Evolutionary conservation across 2,113 vertebrate genomes (phyloP).

Genomic region (Copsychus sechellarum): DNA sequence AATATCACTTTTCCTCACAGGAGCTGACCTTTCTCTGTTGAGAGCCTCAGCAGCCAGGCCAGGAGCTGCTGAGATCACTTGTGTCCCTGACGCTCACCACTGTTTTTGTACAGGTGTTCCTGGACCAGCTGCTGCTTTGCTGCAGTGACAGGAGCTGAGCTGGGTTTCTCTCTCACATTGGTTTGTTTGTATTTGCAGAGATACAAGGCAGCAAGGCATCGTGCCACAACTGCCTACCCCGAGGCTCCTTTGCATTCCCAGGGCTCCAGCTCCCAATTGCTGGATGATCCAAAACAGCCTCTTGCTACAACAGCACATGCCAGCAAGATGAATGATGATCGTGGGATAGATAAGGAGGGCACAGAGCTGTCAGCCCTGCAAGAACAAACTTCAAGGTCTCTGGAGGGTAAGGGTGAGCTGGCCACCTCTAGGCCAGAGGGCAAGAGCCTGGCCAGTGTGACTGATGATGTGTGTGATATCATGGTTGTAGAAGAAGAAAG

Average conservation of each 20-base stretch:
- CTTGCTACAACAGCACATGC: background rate
- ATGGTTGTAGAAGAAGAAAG: constrained; percentile 17
- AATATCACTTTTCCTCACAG: constrained; percentile 62
- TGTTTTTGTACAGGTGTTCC: constrained; percentile 53
- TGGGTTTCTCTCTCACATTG: background rate
- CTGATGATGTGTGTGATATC: constrained; percentile 5
- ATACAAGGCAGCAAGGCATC: constrained; percentile 72
- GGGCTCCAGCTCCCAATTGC: constrained; percentile 60
- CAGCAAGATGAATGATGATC: background rate
- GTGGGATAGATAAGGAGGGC: background rate
- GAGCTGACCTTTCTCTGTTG: constrained; percentile 37
- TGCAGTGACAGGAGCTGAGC: background rate
- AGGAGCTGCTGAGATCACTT: constrained; percentile 8
- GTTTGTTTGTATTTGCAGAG: constrained; percentile 69
- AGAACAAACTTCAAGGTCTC: constrained; percentile 4
- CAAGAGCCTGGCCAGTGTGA: constrained; percentile 2
- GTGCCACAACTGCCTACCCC: constrained; percentile 29
- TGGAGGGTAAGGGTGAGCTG: constrained; percentile 51
- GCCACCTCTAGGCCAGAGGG: background rate
- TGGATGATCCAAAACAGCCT: constrained; percentile 26
- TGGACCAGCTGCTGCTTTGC: constrained; percentile 46
- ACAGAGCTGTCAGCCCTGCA: background rate
- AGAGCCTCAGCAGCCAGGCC: constrained; percentile 53
- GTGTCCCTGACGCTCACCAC: constrained; percentile 2
- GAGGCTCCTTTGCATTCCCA: constrained; percentile 51